phyloP scores from a whole-genome alignment of 2,888 invertebrate genomes.

The Limnephilus lunatus region DNA sequence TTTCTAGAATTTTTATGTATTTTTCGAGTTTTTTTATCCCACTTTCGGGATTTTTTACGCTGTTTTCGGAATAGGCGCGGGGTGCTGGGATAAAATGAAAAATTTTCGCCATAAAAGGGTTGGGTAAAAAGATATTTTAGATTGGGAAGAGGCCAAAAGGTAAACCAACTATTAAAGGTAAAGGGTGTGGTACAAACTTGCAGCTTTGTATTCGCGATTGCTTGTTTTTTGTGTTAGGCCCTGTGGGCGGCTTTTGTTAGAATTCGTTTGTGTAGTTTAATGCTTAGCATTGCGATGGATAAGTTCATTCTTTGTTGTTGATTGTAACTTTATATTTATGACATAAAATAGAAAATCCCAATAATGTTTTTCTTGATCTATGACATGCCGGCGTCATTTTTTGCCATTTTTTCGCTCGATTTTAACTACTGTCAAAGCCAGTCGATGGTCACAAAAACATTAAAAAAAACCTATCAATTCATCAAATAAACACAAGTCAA shows the following conservation, averaged over 20 bases:
- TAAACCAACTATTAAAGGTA: background rate
- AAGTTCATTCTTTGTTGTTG: too few species aligned
- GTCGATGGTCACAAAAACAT: too few species aligned
- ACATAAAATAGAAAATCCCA: too few species aligned
- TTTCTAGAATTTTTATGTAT: background rate
- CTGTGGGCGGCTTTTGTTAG: background rate
- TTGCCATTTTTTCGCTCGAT: too few species aligned
- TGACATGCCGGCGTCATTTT: too few species aligned
- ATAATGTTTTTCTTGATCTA: too few species aligned
- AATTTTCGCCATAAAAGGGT: background rate
- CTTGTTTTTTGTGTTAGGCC: background rate
- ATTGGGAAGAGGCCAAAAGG: background rate
- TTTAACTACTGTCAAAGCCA: too few species aligned
- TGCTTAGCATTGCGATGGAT: too few species aligned
- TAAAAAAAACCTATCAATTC: too few species aligned
- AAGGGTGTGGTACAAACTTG: background rate
- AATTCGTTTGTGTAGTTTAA: background rate
- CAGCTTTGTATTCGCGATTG: background rate
- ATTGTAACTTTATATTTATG: too few species aligned
- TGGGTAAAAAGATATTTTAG: background rate
- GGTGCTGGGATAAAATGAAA: background rate
- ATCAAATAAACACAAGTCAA: too few species aligned
- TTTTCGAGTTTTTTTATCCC: background rate
- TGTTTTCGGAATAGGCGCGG: background rate
- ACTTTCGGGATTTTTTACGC: background rate